Conservation (phyloP, 2,113 vertebrate species). For the Nerophis ophidion region DNA sequence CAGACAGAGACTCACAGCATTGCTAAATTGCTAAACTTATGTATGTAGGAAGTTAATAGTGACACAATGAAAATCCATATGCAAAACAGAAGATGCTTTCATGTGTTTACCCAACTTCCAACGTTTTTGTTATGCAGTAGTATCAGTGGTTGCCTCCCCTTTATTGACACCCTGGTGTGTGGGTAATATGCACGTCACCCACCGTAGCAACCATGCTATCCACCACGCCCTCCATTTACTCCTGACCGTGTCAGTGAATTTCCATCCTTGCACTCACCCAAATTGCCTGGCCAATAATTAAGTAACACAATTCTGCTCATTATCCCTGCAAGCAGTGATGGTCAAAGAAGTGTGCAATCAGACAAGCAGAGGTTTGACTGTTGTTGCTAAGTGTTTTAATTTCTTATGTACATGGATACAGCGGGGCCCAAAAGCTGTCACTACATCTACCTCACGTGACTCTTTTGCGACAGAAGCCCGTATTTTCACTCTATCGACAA, state of each 20-base stretch:
- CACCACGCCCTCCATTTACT: conserved; percentile 48
- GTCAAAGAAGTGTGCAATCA: conserved; percentile 19
- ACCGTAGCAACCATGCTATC: conserved; percentile 21
- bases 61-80: too few relatives aligned
- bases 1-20: too few relatives aligned
- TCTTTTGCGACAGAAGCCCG: conserved; percentile 28
- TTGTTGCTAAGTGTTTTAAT: background rate
- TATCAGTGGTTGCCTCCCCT: conserved; percentile 1
- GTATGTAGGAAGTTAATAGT: too few relatives aligned
- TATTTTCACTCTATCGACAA: conserved; percentile 39
- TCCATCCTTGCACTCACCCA: conserved; percentile 37
- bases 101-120: background rate
- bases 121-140: background rate
- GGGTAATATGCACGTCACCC: conserved; percentile 40
- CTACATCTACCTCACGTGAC: conserved; percentile 22
- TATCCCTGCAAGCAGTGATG: conserved; percentile 26
- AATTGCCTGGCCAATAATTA: conserved; percentile 38
- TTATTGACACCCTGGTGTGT: conserved; percentile 35
- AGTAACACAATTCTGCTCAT: conserved; percentile 37
- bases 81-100: background rate
- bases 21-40: too few relatives aligned
- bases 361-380: conserved; percentile 11
- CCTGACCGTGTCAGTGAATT: conserved; percentile 45
- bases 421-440: conserved; percentile 5
- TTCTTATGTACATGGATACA: conserved; percentile 1